Base-by-base conservation (phyloP, 2,797 vertebrate genomes). In the Mustela erminea region DNA sequence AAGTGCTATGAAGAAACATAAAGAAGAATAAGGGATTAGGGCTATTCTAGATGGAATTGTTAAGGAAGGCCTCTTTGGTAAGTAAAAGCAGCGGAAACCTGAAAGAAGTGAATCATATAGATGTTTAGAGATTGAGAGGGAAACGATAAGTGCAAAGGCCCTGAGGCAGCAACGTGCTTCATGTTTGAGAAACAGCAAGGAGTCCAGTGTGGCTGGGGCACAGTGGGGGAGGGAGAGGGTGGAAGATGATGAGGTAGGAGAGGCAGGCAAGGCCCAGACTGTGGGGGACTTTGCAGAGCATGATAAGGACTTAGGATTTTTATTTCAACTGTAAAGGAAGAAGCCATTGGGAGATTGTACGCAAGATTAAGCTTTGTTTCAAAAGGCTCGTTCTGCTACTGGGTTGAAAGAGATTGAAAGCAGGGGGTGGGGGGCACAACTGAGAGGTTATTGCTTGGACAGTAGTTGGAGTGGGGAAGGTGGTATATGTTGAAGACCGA, bases 401-500 rank as follows among this genome's bases (percentile, higher is more conserved):
- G 54, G 18, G 20, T 68, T 82, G 32, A 85, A 85, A 96, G 85
- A 96, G 49, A 90, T 9, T 8, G 18, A 84, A 96, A 90, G 43
- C 46, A 27, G 10, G 12, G 74, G 78, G 23, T 14, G 21, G 21
- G 56, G 7, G 25, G 10, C 9, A 8, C 35, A 54, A 17, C 54
- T 66, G 91, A 62, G 38, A 78, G 25, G 18, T 56, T 88, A 66
- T 93, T 92, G 56, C 70, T 80, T 70, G 52, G 68, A 52, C 14
- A 74, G 77, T 29, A 54, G 18, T 49, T 92, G n/a, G 87, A 72
- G 70, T 10, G 49, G 64, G 52, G 66, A 87, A 93, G 93, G 20
- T 54, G 12, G n/a, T 92, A 15, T 75, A 89, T 77, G 97, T 70
- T 95, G 60, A 94, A 92, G 78, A 18, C 54, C 94, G 29, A 93